phyloP scores from a whole-genome alignment of 2,797 vertebrate species.

The Tokudaia tokunoshimensis region DNA sequence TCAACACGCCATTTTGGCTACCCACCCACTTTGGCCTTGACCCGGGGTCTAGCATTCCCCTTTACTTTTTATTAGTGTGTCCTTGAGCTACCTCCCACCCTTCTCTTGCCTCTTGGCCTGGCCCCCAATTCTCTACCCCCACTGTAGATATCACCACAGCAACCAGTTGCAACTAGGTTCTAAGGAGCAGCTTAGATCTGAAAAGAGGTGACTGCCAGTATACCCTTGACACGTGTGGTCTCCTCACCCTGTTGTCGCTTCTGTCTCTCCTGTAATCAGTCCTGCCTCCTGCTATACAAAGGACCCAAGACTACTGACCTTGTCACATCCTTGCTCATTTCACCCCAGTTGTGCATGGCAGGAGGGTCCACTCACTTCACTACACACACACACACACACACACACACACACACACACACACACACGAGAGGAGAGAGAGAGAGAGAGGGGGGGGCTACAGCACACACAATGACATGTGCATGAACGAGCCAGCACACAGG shows the following conservation, averaged over 20 bases:
- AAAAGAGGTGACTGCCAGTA: constrained; percentile 33
- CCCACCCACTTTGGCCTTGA: constrained; percentile 62
- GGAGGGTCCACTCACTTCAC: not conserved
- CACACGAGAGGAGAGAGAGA: no score
- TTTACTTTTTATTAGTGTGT: constrained; percentile 76
- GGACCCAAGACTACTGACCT: not conserved
- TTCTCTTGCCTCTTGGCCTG: constrained; percentile 60
- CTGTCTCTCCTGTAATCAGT: not conserved
- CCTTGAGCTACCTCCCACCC: constrained; percentile 53
- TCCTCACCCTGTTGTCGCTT: not conserved
- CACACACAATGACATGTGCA: not conserved
- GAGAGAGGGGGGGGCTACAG: no score
- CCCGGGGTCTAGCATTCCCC: constrained; percentile 27
- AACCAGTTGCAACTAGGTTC: constrained; percentile 59
- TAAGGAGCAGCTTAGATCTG: constrained; percentile 56
- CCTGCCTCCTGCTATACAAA: not conserved
- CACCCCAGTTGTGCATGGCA: not conserved
- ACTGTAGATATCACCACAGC: constrained; percentile 74
- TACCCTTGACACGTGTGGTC: not conserved
- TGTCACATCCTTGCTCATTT: not conserved
- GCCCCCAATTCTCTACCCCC: not conserved
- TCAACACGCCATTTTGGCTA: constrained; percentile 10
- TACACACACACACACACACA: not conserved
- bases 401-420: not conserved
- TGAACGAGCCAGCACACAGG: rapidly evolving